Evolutionary conservation across 2,797 vertebrate genomes (phyloP).

Genomic region (Tamandua tetradactyla): DNA sequence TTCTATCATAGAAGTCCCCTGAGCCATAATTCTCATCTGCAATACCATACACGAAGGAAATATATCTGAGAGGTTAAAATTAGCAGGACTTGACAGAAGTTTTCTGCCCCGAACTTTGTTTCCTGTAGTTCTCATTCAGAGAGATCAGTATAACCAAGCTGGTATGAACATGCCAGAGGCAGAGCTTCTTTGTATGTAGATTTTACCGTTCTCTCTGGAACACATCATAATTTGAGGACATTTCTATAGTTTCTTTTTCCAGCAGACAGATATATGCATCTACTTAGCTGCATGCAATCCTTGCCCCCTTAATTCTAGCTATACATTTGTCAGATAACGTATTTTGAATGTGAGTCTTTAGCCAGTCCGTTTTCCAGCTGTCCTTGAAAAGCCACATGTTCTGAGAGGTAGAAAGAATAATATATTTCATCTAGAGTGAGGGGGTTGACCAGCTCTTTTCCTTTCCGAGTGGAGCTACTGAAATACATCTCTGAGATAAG

Average conservation of each 20-base stretch:
- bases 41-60: background rate
- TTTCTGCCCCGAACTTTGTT: rapidly evolving
- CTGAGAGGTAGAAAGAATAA: constrained; percentile 2
- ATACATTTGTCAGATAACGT: background rate
- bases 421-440: background rate
- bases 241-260: background rate
- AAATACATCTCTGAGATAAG: constrained; percentile 22
- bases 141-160: no score
- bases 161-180: rapidly evolving
- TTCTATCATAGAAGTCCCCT: background rate
- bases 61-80: background rate
- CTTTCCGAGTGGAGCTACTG: background rate
- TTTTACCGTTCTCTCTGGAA: background rate
- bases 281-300: background rate
- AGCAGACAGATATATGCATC: background rate
- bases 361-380: constrained; percentile 20
- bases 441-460: constrained; percentile 12
- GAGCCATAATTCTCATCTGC: no score
- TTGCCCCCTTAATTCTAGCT: background rate
- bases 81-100: rapidly evolving
- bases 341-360: background rate
- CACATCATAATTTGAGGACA: background rate
- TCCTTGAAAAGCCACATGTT: background rate
- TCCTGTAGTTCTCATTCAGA: background rate
- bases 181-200: background rate